A percentile compares a stretch with the other conserved stretches of the same genome.
Evolutionary conservation across 2,888 invertebrate species (phyloP).

Genomic region (Lasiommata megera): DNA sequence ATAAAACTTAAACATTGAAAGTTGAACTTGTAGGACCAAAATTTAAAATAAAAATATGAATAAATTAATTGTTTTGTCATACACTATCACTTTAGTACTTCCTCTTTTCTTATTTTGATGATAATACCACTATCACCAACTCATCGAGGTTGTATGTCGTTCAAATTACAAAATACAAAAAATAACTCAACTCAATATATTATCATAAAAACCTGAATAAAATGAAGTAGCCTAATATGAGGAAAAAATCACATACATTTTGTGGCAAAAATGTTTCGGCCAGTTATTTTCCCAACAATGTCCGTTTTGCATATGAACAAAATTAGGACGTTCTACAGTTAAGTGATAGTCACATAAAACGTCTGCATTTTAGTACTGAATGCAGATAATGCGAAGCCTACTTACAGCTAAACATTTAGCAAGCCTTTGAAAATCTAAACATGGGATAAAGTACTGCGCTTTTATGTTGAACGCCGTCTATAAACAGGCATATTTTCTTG

Average conservation of each 20-base stretch:
- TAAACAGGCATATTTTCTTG: constrained; percentile 3
- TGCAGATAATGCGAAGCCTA: constrained; percentile 11
- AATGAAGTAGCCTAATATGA: too few relatives aligned
- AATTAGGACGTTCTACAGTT: constrained; percentile 27
- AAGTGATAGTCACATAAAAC: constrained; percentile 25
- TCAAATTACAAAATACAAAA: too few relatives aligned
- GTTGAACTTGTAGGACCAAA: too few relatives aligned
- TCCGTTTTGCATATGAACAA: constrained; percentile 26
- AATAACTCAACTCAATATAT: too few relatives aligned
- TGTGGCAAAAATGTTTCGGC: constrained; percentile 3
- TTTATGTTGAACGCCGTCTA: constrained; percentile 2
- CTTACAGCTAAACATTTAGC: neutral
- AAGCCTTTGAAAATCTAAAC: constrained; percentile 24
- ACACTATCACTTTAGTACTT: too few relatives aligned
- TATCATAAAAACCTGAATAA: too few relatives aligned
- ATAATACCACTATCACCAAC: too few relatives aligned
- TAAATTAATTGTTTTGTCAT: too few relatives aligned
- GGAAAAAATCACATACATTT: neutral
- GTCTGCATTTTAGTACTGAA: constrained; percentile 17
- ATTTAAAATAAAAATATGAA: too few relatives aligned
- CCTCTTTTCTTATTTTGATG: too few relatives aligned
- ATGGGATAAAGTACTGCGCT: constrained; percentile 20
- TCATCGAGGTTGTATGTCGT: too few relatives aligned
- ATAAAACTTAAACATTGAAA: too few relatives aligned
- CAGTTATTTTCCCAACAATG: constrained; percentile 17